Evolutionary conservation across 2,113 vertebrate genomes (phyloP), one percentile per base, ranked within the genome.

Genomic region (Aptenodytes patagonicus): DNA sequence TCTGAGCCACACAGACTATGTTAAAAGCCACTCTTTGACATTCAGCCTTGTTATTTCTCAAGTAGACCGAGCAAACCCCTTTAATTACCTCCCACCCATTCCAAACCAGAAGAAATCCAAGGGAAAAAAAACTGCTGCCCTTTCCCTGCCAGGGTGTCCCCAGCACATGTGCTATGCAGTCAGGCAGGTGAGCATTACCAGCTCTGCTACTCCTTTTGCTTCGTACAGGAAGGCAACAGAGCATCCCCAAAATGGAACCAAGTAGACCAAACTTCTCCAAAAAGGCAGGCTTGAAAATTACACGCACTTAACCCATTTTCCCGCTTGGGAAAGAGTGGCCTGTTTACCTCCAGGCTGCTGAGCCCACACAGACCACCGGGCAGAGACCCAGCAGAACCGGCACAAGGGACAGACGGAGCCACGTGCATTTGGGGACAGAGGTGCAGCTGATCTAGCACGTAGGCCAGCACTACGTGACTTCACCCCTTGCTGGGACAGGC

Each of bases 111-210:
- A 80, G 28, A 55, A 90, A 66, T 70, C n/a, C 55, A 76, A 76
- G 57, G 32, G 13, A 68, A 77, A 72, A 72, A 32, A 32, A 73
- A 3, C 5, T n/a, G 57, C 32, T 38, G 19, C 38, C 29, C 14
- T 22, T 44, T 21, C 18, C 44, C 25, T 75, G 26, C 6, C 42
- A 47, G 36, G 46, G 32, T 17, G 31, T 28, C 22, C 72, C 28
- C 44, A 87, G 38, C 38, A 69, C 0, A 1, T 0, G 6, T 11
- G 14, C 34, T 57, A 0, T 4, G 4, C 47, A 61, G 44, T 24
- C 26, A 36, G 29, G 32, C 1, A 40, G 42, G 46, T 9, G 13
- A 84, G 40, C 14, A 12, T 14, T 13, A 55, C 28, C 38, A 68
- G 31, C 38, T 66, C 47, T 49, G 44, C 42, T 69, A 9, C 11